These are phyloP conservation scores for Butorides virescens DNA, from an alignment of 2,113 vertebrate species.

Conservation along the genomic window DNA sequence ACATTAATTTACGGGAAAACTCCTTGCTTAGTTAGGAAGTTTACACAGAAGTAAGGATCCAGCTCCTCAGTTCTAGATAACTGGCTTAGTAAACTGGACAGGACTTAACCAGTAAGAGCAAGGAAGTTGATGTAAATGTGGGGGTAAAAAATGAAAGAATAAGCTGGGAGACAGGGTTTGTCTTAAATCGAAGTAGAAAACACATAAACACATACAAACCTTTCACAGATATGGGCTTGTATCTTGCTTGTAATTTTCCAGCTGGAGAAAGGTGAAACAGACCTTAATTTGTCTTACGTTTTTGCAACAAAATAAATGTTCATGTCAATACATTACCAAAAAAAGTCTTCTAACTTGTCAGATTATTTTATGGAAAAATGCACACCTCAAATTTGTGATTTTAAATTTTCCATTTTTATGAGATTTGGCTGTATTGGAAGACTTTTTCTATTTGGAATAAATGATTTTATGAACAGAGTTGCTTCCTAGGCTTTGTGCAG, in stretches of 20 bases:
- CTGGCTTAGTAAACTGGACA: background rate
- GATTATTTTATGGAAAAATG: background rate
- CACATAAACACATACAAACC: fast-evolving
- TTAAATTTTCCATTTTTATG: background rate
- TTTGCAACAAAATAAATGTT: background rate
- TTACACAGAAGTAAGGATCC: background rate
- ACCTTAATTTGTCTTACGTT: background rate
- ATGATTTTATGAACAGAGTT: background rate
- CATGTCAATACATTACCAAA: background rate
- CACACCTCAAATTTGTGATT: background rate
- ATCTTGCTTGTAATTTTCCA: background rate
- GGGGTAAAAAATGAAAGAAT: background rate
- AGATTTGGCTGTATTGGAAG: background rate
- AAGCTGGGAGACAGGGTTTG: background rate
- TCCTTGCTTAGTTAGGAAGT: background rate
- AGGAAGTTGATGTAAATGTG: background rate
- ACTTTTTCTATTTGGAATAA: background rate
- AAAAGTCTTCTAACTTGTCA: background rate
- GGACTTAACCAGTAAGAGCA: background rate
- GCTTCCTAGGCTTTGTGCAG: background rate
- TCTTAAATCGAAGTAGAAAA: background rate
- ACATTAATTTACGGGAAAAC: background rate
- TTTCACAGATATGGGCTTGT: background rate
- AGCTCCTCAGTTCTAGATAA: background rate
- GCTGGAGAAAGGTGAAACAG: background rate